These are phyloP conservation scores for Aporrectodea caliginosa DNA, from an alignment of 1,140 invertebrate genomes.

Conservation along the genomic window DNA sequence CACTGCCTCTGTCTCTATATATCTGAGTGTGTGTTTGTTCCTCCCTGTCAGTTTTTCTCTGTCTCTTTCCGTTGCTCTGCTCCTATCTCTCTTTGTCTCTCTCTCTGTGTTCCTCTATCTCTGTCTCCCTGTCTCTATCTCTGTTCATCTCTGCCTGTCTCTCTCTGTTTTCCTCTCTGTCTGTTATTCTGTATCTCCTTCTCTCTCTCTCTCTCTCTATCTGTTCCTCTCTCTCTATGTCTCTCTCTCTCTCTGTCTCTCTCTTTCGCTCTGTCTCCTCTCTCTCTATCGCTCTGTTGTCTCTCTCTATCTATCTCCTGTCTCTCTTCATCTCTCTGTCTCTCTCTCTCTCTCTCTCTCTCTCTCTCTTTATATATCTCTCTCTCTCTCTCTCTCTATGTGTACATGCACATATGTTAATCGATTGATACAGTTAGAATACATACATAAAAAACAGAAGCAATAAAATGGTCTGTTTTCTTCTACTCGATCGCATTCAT, in stretches of 20 bases:
- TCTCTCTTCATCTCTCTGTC: background rate
- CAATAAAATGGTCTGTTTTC: no score
- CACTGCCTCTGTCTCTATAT: slow-evolving; percentile 13
- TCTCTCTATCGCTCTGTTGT: background rate
- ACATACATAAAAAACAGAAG: no score
- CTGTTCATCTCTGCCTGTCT: background rate
- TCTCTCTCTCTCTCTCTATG: background rate
- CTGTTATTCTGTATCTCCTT: background rate
- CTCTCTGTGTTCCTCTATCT: background rate
- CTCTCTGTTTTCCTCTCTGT: background rate
- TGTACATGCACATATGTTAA: no score
- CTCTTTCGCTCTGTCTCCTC: background rate
- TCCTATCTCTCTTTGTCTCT: background rate
- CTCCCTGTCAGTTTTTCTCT: background rate
- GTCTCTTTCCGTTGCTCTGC: background rate
- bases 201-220: background rate
- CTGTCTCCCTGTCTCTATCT: background rate
- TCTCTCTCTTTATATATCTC: background rate
- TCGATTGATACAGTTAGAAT: no score
- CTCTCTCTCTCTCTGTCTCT: background rate
- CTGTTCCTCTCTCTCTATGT: background rate
- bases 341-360: background rate
- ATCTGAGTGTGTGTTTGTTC: background rate
- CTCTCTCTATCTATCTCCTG: background rate
- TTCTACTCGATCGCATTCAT: no score